Evolutionary conservation across 2,113 vertebrate genomes (phyloP).

Genomic region (Butorides virescens): DNA sequence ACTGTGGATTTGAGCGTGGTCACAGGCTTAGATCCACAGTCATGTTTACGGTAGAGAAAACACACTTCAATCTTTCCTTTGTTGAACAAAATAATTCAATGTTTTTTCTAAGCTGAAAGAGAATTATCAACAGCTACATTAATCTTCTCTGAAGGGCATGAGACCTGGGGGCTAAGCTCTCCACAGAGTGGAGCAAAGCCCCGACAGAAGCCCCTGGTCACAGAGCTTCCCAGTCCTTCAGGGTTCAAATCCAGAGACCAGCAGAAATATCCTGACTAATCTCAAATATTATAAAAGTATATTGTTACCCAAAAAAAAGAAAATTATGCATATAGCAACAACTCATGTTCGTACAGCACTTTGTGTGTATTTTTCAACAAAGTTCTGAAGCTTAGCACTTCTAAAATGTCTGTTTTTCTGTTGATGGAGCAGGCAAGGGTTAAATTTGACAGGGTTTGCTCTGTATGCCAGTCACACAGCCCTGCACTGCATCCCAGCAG

Average conservation of each 20-base stretch:
- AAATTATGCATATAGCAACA: neutral
- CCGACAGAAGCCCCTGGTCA: neutral
- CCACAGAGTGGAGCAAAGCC: neutral
- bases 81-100: neutral
- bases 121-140: neutral
- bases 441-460: neutral
- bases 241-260: neutral
- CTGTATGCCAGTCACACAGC: slow-evolving; percentile 8
- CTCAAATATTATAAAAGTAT: neutral
- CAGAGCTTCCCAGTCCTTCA: neutral
- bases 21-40: neutral
- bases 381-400: neutral
- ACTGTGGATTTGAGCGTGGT: neutral
- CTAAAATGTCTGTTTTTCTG: neutral
- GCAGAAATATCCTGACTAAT: neutral
- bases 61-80: neutral
- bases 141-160: neutral
- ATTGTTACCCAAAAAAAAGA: neutral
- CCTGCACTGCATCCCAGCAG: neutral
- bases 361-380: neutral
- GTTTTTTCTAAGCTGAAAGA: neutral
- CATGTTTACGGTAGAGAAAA: neutral
- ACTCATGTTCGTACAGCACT: neutral
- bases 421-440: neutral
- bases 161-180: neutral